Conservation (phyloP, 2,888 invertebrate genomes). For the Neria commutata region DNA sequence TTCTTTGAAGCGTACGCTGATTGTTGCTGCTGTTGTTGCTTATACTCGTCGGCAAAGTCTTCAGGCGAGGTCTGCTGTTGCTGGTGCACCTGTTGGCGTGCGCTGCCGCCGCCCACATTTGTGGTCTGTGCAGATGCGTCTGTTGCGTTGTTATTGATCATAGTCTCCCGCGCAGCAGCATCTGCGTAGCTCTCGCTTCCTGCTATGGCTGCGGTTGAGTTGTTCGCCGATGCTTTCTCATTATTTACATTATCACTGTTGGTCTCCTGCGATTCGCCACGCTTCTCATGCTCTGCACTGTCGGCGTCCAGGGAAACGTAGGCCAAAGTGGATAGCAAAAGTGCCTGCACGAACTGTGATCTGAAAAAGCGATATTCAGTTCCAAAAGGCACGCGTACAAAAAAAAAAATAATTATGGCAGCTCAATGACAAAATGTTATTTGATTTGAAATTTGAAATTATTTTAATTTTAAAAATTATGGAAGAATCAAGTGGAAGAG, state of each 20-base stretch:
- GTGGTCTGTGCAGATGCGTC: conserved; percentile 43
- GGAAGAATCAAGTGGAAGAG: no score
- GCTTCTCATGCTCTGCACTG: conserved; percentile 41
- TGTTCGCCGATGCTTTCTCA: conserved; percentile 43
- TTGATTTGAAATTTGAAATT: no score
- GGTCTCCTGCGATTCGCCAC: conserved; percentile 44
- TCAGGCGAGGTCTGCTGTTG: conserved; percentile 62
- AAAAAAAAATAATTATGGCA: background rate
- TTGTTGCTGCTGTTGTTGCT: conserved; percentile 40
- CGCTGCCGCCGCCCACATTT: conserved; percentile 36
- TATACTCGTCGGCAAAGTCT: conserved; percentile 59
- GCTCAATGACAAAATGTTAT: background rate
- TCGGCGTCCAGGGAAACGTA: conserved; percentile 46
- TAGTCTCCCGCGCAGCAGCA: conserved; percentile 49
- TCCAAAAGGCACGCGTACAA: no score
- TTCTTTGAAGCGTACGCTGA: conserved; percentile 39
- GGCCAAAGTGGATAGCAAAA: conserved; percentile 69
- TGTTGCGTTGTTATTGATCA: conserved; percentile 58
- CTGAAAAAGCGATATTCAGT: no score
- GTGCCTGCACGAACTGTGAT: conserved; percentile 72
- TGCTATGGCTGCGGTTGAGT: conserved; percentile 33
- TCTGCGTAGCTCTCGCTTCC: conserved; percentile 34
- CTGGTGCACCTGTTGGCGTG: conserved; percentile 50
- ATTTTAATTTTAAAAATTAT: no score
- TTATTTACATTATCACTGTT: conserved; percentile 62